Base-by-base conservation (phyloP, 2,113 vertebrate genomes). In the Acrocephalus kingi region DNA sequence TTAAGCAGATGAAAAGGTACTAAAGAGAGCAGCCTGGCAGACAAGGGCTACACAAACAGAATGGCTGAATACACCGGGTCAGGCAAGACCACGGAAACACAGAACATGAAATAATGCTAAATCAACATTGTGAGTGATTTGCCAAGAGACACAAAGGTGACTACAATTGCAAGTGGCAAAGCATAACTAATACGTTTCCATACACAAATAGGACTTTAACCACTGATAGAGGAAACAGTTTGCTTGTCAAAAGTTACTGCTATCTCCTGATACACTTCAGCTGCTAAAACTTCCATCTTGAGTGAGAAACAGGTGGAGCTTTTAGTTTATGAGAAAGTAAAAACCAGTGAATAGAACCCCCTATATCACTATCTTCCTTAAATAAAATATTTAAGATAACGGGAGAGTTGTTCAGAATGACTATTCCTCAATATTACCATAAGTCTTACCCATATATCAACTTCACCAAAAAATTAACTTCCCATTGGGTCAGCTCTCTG, bases 201-300 rank as follows among this genome's bases (percentile, higher is more conserved):
- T 22, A 55, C 3, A 76, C 25, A 66, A 88, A 68, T 6, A n/a
- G 30, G 33, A 23, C 67, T 45, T 11, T 22, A 91, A 68, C 25
- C 66, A 87, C 15, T 41, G 48, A 64, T 4, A 45, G 33, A 79
- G 11, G 10, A 91, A 84, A 33, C 28, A 37, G 37, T 52, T 48
- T 2, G 3, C 33, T 72, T 41, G 17, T 54, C 24, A 27, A 37
- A 74, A 52, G 43, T 20, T 92, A 49, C 16, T 0, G 0, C 37
- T 64, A 43, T 31, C 62, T 87, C 63, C 58, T 80, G 75, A 77
- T 39, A 82, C 2, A 54, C 23, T 63, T 43, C 10, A 55, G 43
- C 37, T 77, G 49, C 49, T 73, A 77, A 37, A 80, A 35, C 25
- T 66, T 80, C 37, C 23, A 43, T 31, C 43, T 69, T 10, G 3